phyloP scores from a whole-genome alignment of 2,888 invertebrate genomes.

The Phengaris arion region DNA sequence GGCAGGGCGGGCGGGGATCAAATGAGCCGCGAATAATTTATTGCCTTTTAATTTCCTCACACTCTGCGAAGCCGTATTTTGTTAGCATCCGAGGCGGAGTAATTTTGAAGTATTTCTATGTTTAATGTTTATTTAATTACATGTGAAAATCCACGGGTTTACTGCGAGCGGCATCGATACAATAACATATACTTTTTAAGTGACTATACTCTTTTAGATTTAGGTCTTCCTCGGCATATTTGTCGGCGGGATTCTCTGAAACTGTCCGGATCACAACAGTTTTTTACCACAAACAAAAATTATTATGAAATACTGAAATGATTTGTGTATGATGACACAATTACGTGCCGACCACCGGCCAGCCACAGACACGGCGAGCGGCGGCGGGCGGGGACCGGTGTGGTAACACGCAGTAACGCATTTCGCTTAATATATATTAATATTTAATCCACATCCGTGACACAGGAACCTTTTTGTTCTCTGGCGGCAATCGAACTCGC shows the following conservation, averaged over 20 bases:
- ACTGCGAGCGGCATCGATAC: background rate
- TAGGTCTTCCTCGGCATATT: too few relatives aligned
- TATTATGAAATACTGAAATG: background rate
- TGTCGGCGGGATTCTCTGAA: too few relatives aligned
- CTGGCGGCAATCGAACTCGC: too few relatives aligned
- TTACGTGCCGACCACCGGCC: background rate
- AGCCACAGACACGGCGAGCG: background rate
- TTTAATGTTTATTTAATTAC: constrained; percentile 22
- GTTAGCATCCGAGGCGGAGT: background rate
- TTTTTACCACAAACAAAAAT: background rate
- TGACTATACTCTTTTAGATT: too few relatives aligned
- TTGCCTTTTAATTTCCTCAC: constrained; percentile 40
- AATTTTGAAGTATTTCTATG: background rate
- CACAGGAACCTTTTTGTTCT: too few relatives aligned
- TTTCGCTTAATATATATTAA: background rate
- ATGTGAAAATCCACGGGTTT: background rate
- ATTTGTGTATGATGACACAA: background rate
- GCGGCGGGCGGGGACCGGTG: background rate
- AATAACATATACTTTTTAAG: background rate
- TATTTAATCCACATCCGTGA: too few relatives aligned
- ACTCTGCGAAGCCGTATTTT: constrained; percentile 8
- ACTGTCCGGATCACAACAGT: too few relatives aligned
- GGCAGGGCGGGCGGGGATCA: constrained; percentile 30
- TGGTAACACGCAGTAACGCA: background rate
- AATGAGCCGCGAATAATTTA: constrained; percentile 40